Conservation (phyloP, 2,888 invertebrate genomes). For the Hedychridium roseum region DNA sequence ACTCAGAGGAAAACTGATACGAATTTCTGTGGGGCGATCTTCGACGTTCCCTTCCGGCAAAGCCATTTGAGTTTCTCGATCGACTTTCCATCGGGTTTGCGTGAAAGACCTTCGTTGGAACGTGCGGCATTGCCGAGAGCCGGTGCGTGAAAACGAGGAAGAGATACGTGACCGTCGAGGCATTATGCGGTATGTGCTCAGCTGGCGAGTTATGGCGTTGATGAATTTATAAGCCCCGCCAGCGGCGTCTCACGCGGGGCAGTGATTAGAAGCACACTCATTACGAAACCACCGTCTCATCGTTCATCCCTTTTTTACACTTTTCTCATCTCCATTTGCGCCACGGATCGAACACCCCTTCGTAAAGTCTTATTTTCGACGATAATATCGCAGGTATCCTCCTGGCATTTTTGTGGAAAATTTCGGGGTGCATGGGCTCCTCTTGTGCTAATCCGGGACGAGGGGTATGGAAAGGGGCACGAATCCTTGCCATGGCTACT, state of each 20-base stretch:
- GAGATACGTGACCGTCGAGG: constrained; percentile 6
- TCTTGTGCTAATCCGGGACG: too few species aligned
- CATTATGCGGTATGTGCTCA: constrained; percentile 5
- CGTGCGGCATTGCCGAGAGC: too few species aligned
- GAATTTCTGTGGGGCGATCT: too few species aligned
- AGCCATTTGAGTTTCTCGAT: too few species aligned
- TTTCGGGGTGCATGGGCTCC: constrained; percentile 28
- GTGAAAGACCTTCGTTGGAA: too few species aligned
- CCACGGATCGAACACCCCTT: constrained; percentile 21
- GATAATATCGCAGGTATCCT: constrained; percentile 21
- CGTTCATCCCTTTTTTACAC: too few species aligned
- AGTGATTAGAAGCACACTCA: too few species aligned
- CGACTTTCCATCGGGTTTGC: too few species aligned
- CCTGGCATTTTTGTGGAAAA: constrained; percentile 32
- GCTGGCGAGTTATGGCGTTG: constrained; percentile 10
- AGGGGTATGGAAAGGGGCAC: constrained; percentile 28
- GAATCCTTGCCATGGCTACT: constrained; percentile 40
- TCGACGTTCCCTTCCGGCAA: too few species aligned
- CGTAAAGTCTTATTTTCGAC: constrained; percentile 37
- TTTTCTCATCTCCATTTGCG: constrained; percentile 27
- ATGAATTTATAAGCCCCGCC: constrained; percentile 14
- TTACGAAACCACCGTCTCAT: too few species aligned
- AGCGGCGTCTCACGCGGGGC: not conserved
- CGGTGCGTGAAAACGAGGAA: constrained; percentile 13
- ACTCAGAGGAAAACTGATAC: too few species aligned